Base-by-base conservation (phyloP, 2,888 invertebrate species). In the Syrista parreyssii region DNA sequence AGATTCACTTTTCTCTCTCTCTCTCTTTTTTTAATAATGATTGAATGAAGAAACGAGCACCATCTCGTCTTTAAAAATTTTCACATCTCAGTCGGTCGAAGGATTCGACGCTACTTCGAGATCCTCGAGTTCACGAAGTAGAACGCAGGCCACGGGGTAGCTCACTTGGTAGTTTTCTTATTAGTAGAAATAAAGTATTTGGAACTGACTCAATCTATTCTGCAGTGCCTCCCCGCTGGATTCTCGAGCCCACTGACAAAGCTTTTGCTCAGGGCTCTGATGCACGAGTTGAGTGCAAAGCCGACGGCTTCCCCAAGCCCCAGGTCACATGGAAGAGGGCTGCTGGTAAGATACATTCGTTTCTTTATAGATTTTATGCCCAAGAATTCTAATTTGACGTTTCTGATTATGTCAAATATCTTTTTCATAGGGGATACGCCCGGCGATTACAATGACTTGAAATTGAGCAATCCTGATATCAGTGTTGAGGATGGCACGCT, bases 221-320 rank as follows among this genome's bases (percentile, higher is more conserved):
- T 94, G 93, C 94, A 98, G 98, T 98, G 89, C 98, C 98, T 88
- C 98, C 98, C 82, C 97, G 98, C 92, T 98, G 98, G 98, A 98
- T 97, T 92, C 93, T 98, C 89, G 97, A 98, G 92, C 98, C 98
- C 77, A 97, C 97, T 89, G 98, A 98, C 92, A 97, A 97, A 93
- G 97, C 98, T 88, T 98, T 98, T 92, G 97, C 98, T 84, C 97
- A 98, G 93, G 97, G 98, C 85, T 97, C 97, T 86, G 97, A 97
- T 92, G 97, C 97, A 85, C 96, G 97, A 91, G 96, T 98, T 88
- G 98, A 98, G 94, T 98, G 98, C 92, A 98, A 98, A 94, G 97
- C 98, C 91, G 98, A 98, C 93, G 98, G 98, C 88, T 98, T 98
- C 93, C 98, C 98, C 81, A 97, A 97, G 94, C 98, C 98, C 84